A percentile compares a stretch with the other conserved stretches of the same genome.
Evolutionary conservation across 1,140 invertebrate species (phyloP).

Genomic region (Octopus sinensis): DNA sequence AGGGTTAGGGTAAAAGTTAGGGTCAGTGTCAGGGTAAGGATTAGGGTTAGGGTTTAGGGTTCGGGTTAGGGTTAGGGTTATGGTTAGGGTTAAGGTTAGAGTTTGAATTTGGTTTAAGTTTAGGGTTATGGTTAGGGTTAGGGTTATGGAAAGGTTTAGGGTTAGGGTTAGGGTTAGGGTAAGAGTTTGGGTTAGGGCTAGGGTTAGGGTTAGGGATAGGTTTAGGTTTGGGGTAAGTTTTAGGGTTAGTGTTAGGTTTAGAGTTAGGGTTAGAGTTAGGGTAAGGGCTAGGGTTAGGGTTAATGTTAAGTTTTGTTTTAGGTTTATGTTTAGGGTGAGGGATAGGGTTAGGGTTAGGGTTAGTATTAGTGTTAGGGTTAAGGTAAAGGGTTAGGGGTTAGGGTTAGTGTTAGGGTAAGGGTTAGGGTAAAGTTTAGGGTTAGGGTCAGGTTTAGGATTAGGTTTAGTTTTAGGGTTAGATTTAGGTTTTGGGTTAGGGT

Average conservation of each 20-base stretch:
- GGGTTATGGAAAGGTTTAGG: conserved; percentile 38
- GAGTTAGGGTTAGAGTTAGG: too few species aligned
- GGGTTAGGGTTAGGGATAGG: too few species aligned
- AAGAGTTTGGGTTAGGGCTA: conserved; percentile 22
- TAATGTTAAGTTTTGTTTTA: conserved; percentile 27
- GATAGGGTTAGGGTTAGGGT: conserved; percentile 23
- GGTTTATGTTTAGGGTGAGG: conserved; percentile 13
- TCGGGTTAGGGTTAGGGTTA: background rate
- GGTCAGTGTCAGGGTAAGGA: background rate
- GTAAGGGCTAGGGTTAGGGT: too few species aligned
- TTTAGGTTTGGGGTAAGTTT: too few species aligned
- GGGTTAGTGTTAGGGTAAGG: conserved; percentile 19
- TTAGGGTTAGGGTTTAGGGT: background rate
- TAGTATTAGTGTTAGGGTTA: conserved; percentile 27
- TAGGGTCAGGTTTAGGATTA: conserved; percentile 29
- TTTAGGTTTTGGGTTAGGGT: conserved; percentile 19
- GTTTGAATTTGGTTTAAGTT: conserved; percentile 26
- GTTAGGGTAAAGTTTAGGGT: conserved; percentile 14
- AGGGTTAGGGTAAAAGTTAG: background rate
- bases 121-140: conserved; percentile 31
- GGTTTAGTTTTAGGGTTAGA: conserved; percentile 28
- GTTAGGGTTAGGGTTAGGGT: conserved; percentile 31
- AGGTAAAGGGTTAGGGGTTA: conserved; percentile 25
- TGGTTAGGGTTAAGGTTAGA: too few species aligned
- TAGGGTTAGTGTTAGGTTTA: too few species aligned